Base-by-base conservation (phyloP, 2,113 vertebrate genomes). In the Notothenia rossii region DNA sequence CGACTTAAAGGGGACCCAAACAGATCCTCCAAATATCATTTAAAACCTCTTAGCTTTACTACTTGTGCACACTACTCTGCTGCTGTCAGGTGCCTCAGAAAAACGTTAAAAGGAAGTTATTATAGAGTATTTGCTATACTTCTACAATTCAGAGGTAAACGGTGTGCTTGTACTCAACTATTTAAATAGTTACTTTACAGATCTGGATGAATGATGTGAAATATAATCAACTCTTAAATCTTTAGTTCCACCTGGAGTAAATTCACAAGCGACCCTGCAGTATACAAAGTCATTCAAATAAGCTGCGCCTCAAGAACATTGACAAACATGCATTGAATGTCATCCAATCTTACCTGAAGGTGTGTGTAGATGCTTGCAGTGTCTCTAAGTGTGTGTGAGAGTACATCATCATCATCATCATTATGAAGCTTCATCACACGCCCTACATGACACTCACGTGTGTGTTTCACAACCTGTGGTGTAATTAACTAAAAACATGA, bases 331-430 rank as follows among this genome's bases (percentile, higher is more conserved):
- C 36, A 40, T 29, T 29, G 29, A 4, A 40, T 40, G 1, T 40
- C 7, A 7, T 40, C 36, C 7, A 56, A 10, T 87, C 88, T 90
- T 92, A 92, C 91, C 90, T 78, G 65, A 80, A 46, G 29, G 17
- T 64, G 75, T 74, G 75, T 67, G 65, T 15, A 45, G 79, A 77
- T 73, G 75, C 79, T 59, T n/a, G 33, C 59, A 55, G 67, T 75
- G 56, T 79, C 49, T 83, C 56, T 67, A 65, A 43, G n/a, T 60
- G 55, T 81, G 29, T 85, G 53, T 75, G 78, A 69, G 43, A 74
- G 77, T 65, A 58, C 62, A 64, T 75, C 70, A 58, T 78, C 60
- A 70, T 14, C 22, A 22, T 25, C 25, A 22, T 22, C 17, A 50
- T 22, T 7, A 7, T 1, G 62, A 75, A 68, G 79, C 75, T 54